Percentiles rank a stretch among this genome's conserved stretches.
phyloP scores from a whole-genome alignment of 2,797 vertebrate species.

The Gila robusta region DNA sequence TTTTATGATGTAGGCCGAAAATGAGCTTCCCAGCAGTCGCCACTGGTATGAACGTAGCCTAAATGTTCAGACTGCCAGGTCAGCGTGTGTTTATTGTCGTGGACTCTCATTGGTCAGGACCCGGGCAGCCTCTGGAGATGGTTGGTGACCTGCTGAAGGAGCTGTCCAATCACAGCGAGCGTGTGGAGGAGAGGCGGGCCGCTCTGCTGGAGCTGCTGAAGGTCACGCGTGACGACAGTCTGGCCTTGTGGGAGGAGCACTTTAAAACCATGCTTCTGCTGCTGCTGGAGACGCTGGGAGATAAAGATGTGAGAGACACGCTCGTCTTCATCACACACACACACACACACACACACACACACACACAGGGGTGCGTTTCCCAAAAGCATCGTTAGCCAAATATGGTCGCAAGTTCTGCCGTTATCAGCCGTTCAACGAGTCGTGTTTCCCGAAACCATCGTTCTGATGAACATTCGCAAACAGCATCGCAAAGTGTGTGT shows the following conservation, averaged over 20 bases:
- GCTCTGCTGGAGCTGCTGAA: slow-evolving; percentile 93
- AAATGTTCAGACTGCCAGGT: not conserved
- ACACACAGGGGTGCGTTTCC: no score
- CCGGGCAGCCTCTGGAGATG: slow-evolving; percentile 84
- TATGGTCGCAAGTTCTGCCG: no score
- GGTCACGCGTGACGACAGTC: slow-evolving; percentile 91
- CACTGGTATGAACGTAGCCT: no score
- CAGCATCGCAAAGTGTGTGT: no score
- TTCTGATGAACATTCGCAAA: no score
- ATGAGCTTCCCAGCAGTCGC: no score
- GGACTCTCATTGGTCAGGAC: slow-evolving; percentile 47
- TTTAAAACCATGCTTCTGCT: slow-evolving; percentile 96
- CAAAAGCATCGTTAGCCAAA: no score
- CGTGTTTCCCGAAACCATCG: no score
- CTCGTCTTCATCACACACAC: not conserved
- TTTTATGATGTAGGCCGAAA: no score
- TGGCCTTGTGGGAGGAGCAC: slow-evolving; percentile 94
- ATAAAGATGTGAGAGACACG: slow-evolving; percentile 86
- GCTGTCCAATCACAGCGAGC: slow-evolving; percentile 89
- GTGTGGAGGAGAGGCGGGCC: slow-evolving; percentile 88
- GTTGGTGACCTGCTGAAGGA: slow-evolving; percentile 94
- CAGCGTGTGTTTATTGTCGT: not conserved
- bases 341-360: not conserved
- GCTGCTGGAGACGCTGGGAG: slow-evolving; percentile 92
- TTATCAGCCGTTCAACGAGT: no score